Evolutionary conservation across 2,797 vertebrate species (phyloP).

Genomic region (Hipposideros larvatus): DNA sequence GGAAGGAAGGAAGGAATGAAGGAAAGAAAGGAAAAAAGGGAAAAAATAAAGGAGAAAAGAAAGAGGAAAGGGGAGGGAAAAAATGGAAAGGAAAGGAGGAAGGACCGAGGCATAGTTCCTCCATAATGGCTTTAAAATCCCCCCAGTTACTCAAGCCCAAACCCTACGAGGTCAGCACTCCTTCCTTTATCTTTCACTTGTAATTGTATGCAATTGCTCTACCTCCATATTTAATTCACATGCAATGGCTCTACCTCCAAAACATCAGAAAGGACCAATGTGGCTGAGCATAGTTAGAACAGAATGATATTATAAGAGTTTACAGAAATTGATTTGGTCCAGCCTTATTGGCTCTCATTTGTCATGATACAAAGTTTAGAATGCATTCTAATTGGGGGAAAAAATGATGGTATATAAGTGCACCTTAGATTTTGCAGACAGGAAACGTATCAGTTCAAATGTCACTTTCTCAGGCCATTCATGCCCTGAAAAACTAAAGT

Average conservation of each 20-base stretch:
- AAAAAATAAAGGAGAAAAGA: no score
- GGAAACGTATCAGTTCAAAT: background rate
- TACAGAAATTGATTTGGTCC: background rate
- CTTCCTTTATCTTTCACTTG: background rate
- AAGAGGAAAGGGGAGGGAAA: background rate
- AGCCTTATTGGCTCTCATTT: background rate
- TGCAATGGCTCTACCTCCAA: background rate
- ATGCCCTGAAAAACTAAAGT: background rate
- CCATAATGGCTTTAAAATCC: background rate
- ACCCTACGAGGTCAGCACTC: background rate
- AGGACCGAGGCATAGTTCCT: background rate
- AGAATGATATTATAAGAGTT: background rate
- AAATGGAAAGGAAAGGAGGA: background rate
- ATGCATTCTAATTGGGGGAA: background rate
- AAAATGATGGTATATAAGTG: background rate
- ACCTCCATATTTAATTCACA: background rate
- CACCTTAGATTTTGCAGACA: background rate
- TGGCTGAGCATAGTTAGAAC: background rate
- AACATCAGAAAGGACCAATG: fast-evolving
- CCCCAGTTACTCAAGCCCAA: background rate
- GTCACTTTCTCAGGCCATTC: background rate
- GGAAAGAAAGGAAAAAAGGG: no score
- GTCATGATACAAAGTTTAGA: background rate
- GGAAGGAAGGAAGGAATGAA: fast-evolving
- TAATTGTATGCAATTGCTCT: background rate